These are phyloP conservation scores for Diuraphis noxia DNA, from an alignment of 1,140 invertebrate species.

Conservation along the genomic window DNA sequence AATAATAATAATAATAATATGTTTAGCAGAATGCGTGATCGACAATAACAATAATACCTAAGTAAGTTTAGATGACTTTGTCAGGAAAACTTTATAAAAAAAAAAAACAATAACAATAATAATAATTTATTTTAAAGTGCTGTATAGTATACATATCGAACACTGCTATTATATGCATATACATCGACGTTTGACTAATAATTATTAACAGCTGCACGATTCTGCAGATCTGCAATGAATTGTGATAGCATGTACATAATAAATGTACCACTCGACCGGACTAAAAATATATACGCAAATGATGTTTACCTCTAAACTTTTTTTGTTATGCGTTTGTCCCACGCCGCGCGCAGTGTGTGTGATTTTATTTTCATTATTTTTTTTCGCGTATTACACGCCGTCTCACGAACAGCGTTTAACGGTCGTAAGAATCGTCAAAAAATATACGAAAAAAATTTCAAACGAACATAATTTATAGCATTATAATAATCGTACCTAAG, in stretches of 20 bases:
- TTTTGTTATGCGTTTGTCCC: neutral
- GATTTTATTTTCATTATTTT: neutral
- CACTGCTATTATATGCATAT: neutral
- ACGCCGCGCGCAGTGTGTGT: neutral
- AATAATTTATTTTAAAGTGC: neutral
- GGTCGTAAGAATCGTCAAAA: neutral
- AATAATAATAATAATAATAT: neutral
- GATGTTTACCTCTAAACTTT: neutral
- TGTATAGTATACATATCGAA: neutral
- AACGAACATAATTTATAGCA: neutral
- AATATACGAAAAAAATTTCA: neutral
- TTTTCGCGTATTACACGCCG: neutral
- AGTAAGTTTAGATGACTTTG: no score
- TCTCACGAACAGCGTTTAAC: neutral
- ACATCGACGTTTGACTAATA: neutral
- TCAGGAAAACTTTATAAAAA: no score
- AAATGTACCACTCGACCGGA: neutral
- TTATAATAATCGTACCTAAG: neutral
- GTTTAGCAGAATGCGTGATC: neutral
- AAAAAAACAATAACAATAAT: neutral
- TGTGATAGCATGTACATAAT: neutral
- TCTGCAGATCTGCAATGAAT: no score
- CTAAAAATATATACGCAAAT: neutral
- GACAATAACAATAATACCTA: neutral
- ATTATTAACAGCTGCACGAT: neutral